These are phyloP conservation scores for Clarias gariepinus DNA, from an alignment of 2,113 vertebrate species.

Conservation along the genomic window DNA sequence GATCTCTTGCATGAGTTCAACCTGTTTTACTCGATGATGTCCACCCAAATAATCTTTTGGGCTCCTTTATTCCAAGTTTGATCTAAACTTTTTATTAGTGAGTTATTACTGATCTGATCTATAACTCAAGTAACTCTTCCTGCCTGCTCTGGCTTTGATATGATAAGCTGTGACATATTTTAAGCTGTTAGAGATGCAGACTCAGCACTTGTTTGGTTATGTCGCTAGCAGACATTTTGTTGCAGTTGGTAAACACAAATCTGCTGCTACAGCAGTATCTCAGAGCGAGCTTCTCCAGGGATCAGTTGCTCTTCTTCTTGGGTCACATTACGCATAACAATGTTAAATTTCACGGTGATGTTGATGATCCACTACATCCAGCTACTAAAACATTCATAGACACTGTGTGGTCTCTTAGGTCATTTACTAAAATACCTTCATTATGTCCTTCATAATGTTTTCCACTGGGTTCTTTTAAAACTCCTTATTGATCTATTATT, in stretches of 20 bases:
- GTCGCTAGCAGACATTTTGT: background rate
- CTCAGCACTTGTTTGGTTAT: constrained; percentile 4
- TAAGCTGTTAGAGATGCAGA: background rate
- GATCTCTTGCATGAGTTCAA: background rate
- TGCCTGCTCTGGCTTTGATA: background rate
- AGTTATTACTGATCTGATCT: background rate
- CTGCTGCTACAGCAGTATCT: background rate
- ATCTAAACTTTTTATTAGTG: background rate
- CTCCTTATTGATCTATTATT: background rate
- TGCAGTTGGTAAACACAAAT: background rate
- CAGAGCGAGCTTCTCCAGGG: background rate
- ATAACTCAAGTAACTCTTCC: background rate
- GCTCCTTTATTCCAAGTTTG: background rate
- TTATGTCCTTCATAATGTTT: background rate
- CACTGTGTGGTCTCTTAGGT: too few relatives aligned
- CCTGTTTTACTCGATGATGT: background rate
- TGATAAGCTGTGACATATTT: background rate
- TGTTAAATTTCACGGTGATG: background rate
- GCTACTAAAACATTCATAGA: background rate
- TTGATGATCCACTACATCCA: background rate
- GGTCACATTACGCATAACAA: background rate
- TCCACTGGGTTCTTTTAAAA: background rate
- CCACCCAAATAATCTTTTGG: background rate
- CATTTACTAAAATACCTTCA: background rate
- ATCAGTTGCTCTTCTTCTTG: background rate